Evolutionary conservation across 1,140 invertebrate genomes (phyloP).

Genomic region (Drosophila kohkoa): DNA sequence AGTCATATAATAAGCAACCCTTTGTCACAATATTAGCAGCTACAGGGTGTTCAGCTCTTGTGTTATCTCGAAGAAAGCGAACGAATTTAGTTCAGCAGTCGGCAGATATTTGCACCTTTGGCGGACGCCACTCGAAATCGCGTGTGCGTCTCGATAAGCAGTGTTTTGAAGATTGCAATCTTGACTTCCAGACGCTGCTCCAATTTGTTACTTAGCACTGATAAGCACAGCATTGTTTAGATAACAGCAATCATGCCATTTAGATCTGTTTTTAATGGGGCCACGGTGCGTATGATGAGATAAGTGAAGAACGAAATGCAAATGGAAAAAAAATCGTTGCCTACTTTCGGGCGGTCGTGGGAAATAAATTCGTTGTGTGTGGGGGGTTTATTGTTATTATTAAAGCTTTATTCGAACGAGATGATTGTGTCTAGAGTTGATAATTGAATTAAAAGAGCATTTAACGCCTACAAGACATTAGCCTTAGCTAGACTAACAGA

Average conservation of each 20-base stretch:
- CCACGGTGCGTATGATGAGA: neutral
- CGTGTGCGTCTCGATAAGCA: slow-evolving; percentile 35
- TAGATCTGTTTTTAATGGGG: neutral
- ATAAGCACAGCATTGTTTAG: neutral
- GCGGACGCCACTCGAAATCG: slow-evolving; percentile 14
- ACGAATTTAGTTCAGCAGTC: slow-evolving; percentile 20
- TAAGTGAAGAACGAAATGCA: neutral
- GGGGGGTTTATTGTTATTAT: neutral
- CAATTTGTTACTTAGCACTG: slow-evolving; percentile 14
- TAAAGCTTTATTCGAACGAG: slow-evolving; percentile 14
- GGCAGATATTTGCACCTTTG: slow-evolving; percentile 50
- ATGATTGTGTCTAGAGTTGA: slow-evolving; percentile 30
- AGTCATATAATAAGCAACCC: neutral
- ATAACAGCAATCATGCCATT: slow-evolving; percentile 1
- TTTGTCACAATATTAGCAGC: neutral
- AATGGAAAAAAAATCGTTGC: slow-evolving; percentile 3
- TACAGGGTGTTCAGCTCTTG: slow-evolving; percentile 4
- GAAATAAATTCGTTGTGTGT: slow-evolving; percentile 7
- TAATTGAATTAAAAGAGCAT: slow-evolving; percentile 78
- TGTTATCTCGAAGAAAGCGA: neutral
- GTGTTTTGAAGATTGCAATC: slow-evolving; percentile 1
- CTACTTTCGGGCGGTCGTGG: slow-evolving; percentile 41
- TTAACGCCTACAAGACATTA: slow-evolving; percentile 70
- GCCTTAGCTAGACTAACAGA: slow-evolving; percentile 22
- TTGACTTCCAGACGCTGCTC: neutral